These are phyloP conservation scores for Pituophis catenifer DNA, from an alignment of 2,113 vertebrate genomes.

Conservation along the genomic window DNA sequence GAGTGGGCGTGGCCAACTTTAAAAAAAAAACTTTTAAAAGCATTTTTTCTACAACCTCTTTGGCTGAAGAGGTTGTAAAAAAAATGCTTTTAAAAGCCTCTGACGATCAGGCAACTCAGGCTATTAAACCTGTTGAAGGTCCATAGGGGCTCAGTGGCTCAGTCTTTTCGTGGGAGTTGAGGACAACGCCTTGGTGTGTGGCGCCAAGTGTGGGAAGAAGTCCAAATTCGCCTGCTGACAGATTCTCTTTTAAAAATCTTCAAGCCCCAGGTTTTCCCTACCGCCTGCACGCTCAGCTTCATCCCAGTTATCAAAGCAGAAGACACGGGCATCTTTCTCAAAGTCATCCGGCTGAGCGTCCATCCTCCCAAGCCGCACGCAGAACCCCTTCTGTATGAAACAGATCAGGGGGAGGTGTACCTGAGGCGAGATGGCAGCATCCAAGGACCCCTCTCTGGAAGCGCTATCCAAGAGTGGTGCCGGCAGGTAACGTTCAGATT, in stretches of 20 bases:
- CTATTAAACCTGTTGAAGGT: too few relatives aligned
- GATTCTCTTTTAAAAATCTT: constrained; percentile 69
- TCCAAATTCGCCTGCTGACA: constrained; percentile 59
- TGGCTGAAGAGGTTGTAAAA: too few relatives aligned
- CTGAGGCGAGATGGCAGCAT: constrained; percentile 67
- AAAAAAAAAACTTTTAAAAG: too few relatives aligned
- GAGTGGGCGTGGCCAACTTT: too few relatives aligned
- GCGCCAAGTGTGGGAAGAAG: constrained; percentile 63
- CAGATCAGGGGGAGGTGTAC: constrained; percentile 70
- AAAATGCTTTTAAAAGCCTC: too few relatives aligned
- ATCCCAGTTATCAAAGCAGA: constrained; percentile 61
- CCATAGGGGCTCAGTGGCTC: not conserved
- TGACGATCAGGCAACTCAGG: too few relatives aligned
- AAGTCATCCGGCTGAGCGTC: constrained; percentile 65
- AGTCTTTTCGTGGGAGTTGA: constrained; percentile 68
- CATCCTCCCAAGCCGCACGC: constrained; percentile 38
- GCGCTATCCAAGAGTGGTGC: constrained; percentile 70
- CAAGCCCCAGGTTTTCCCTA: constrained; percentile 66
- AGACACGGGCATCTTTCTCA: constrained; percentile 31
- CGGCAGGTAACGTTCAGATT: constrained; percentile 49
- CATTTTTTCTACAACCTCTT: too few relatives aligned
- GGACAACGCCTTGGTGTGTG: constrained; percentile 63
- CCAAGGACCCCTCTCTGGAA: constrained; percentile 65
- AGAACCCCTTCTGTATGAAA: constrained; percentile 61
- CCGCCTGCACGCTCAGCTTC: constrained; percentile 62